Percentiles rank a stretch among this genome's conserved stretches.
phyloP scores from a whole-genome alignment of 2,113 vertebrate species.

The Calypte anna region DNA sequence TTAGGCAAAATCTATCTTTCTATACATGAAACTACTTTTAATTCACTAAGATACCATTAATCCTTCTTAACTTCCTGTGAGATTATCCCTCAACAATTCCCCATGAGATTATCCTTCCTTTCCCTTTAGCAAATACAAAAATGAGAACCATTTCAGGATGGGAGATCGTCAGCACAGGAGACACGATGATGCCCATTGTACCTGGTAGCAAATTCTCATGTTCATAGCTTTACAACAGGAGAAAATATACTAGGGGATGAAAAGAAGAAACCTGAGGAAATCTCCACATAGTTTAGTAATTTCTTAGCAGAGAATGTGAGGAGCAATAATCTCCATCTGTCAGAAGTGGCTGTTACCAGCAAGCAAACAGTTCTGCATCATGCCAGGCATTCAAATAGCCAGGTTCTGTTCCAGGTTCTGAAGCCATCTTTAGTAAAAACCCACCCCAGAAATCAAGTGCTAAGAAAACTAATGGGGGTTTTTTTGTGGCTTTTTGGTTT shows the following conservation, averaged over 20 bases:
- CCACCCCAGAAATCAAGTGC: not conserved
- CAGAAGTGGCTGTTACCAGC: not conserved
- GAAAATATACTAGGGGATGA: not conserved
- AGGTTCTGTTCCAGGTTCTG: not conserved
- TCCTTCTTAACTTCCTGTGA: not conserved
- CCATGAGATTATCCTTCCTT: not conserved
- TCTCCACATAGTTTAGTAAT: not conserved
- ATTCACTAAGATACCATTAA: conserved; percentile 8
- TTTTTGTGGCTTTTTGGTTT: too few relatives aligned
- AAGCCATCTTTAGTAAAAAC: not conserved
- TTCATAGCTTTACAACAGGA: not conserved
- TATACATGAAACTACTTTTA: not conserved
- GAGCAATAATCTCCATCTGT: not conserved
- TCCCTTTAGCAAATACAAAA: not conserved
- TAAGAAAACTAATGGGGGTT: not conserved
- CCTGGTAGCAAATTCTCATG: not conserved
- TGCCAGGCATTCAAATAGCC: not conserved
- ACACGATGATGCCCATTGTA: not conserved
- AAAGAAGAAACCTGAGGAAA: not conserved
- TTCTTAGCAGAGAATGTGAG: not conserved
- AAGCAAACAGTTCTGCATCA: not conserved
- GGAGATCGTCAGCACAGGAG: not conserved
- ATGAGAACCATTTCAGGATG: not conserved
- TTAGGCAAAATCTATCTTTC: not conserved
- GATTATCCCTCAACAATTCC: not conserved